These are phyloP conservation scores for Amazona vittata DNA, from an alignment of 2,113 vertebrate species.

Conservation along the genomic window DNA sequence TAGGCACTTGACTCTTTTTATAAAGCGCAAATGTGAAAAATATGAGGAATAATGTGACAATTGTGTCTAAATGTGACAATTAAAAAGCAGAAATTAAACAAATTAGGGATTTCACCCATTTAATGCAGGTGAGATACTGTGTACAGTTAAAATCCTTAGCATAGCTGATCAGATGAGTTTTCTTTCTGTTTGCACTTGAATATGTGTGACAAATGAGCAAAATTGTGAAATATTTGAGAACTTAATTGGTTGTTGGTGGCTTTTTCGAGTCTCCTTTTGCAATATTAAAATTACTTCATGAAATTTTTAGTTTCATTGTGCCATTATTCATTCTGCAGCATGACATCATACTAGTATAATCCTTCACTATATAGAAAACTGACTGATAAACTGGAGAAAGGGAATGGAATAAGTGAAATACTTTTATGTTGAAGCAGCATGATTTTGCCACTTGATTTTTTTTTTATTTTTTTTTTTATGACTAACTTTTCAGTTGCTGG, in stretches of 20 bases:
- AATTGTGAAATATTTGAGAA: not conserved
- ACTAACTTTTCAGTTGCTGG: not conserved
- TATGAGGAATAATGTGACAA: not conserved
- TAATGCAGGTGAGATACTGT: not conserved
- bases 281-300: not conserved
- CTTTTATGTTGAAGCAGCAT: not conserved
- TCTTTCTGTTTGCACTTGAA: not conserved
- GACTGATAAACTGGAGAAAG: not conserved
- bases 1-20: not conserved
- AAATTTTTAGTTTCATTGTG: not conserved
- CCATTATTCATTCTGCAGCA: not conserved
- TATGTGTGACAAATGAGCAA: not conserved
- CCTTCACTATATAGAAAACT: not conserved
- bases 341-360: not conserved
- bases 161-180: not conserved
- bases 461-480: not conserved
- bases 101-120: not conserved
- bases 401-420: not conserved
- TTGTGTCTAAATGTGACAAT: not conserved
- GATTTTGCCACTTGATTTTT: not conserved
- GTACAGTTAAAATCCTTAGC: not conserved
- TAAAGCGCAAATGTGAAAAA: not conserved
- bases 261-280: not conserved
- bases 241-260: not conserved
- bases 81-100: not conserved